Base-by-base conservation (phyloP, 30 jellyfish, hydroid and myxozoan genomes). In the Aurelia sp. region DNA sequence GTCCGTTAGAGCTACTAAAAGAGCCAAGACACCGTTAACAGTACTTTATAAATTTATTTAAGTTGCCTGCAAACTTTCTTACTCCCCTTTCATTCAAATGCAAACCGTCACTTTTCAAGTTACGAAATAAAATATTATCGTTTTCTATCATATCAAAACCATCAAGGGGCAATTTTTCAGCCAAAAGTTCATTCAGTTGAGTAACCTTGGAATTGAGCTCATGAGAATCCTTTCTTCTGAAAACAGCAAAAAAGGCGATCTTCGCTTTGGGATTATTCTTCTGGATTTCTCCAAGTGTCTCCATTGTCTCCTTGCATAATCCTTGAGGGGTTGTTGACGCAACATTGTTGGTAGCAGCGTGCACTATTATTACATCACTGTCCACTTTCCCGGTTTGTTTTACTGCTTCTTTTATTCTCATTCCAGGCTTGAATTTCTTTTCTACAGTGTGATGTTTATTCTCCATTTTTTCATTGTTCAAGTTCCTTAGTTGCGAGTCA, bases 401-500 rank as follows among this genome's bases (percentile, higher is more conserved):
- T 18, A 63, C 61, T 61, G 89, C 67, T 33, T 78, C 80, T 35
- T 58, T 63, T 33, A 78, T 33, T 78, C 38, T 78, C n/a, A n/a
- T n/a, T n/a, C n/a, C n/a, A n/a, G n/a, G n/a, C n/a, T n/a, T n/a
- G n/a, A n/a, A n/a, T n/a, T 81, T 31, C 66, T 35, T 78, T 21
- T 60, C 50, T 11, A 78, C 89, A 22, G 9, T 9, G 33, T 77
- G 81, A 63, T 61, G 78, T 8, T 77, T 65, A 35, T 58, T 77
- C 16, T 33, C 16, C 88, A 77, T 44, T 8, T 63, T 40, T 59
- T 18, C 88, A 57, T 60, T 40, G 78, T 58, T 38, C 5, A 77
- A 33, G 27, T 63, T 47, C 48, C 88, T 59, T 13, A 77, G 88
- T 40, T 77, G 88, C 16, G 76, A 77, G 81, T 77, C 88, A 13